Evolutionary conservation across 2,888 invertebrate genomes (phyloP), one percentile per base, ranked within the genome.

Genomic region (Tachystola acroxantha): DNA sequence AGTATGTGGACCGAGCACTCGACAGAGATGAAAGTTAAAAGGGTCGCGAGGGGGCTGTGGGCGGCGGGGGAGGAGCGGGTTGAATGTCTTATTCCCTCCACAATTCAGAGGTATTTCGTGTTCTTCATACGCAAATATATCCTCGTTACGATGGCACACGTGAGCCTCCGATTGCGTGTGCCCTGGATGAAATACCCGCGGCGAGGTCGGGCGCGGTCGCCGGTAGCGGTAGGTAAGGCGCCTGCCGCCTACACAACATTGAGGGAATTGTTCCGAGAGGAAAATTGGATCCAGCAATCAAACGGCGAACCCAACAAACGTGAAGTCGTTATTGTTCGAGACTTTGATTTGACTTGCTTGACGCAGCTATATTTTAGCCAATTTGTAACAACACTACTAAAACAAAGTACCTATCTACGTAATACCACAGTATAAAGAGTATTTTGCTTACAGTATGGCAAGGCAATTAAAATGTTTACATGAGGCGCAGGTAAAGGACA

Each of bases 121-220:
- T 86, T 86, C 85, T 86, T 86, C 86, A 86, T 86, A 86, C 86
- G 86, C 86, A 86, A 86, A 86, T 86, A 86, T 86, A 84, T 86
- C 84, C 84, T 85, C 85, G 86, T 86, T 86, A 86, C 75, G 64
- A 67, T 64, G 76, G 79, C 76, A 78, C 84, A 84, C 82, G 85
- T 84, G 82, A 82, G 80, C 65, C 79, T 61, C 60, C 76, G 79
- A 84, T 85, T 85, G 85, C 82, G 80, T 78, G 71, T 69, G 73
- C 64, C 71, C 62, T 46, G 64, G 69, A 74, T 71, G 69, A 70
- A 68, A 67, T 68, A 64, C 61, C 66, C 63, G 60, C 61, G 61
- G 53, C 62, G 56, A 67, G 66, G 56, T 57, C 61, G 56, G 54
- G 59, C 58, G 61, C 55, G 60, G 56, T 20, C 36, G 54, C 59